Percentiles rank a stretch among this genome's conserved stretches.
These are phyloP conservation scores for Platycheirus rosarum DNA, from an alignment of 2,888 invertebrate genomes.

Conservation along the genomic window DNA sequence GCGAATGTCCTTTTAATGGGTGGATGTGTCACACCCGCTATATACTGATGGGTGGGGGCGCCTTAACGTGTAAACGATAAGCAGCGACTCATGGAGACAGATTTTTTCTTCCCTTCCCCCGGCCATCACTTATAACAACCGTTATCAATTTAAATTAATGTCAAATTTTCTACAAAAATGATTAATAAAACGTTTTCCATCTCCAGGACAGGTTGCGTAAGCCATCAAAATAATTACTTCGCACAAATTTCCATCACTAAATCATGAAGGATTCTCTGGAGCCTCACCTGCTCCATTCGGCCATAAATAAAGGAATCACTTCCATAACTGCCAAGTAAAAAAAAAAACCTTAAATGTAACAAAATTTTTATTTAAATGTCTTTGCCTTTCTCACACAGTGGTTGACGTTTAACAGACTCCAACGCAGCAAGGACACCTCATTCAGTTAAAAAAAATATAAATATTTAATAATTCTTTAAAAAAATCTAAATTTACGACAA, in stretches of 20 bases:
- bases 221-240: constrained; percentile 59
- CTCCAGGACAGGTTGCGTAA: constrained; percentile 26
- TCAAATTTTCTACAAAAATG: constrained; percentile 21
- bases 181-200: constrained; percentile 41
- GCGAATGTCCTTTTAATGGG: constrained; percentile 51
- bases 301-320: constrained; percentile 24
- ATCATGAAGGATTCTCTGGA: constrained; percentile 17
- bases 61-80: constrained; percentile 17
- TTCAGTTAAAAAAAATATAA: constrained; percentile 34
- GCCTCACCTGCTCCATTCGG: constrained; percentile 2
- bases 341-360: constrained; percentile 37
- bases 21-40: constrained; percentile 41
- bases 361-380: constrained; percentile 38
- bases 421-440: background rate
- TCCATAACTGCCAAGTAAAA: constrained; percentile 16
- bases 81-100: background rate
- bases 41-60: constrained; percentile 19
- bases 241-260: constrained; percentile 57
- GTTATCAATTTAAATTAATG: constrained; percentile 60
- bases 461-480: constrained; percentile 49
- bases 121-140: background rate
- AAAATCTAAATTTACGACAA: constrained; percentile 60
- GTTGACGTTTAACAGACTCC: constrained; percentile 56
- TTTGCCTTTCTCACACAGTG: constrained; percentile 36
- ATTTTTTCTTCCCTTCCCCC: background rate